phyloP scores from a whole-genome alignment of 2,888 invertebrate genomes.

The Aspidiotus destructor region DNA sequence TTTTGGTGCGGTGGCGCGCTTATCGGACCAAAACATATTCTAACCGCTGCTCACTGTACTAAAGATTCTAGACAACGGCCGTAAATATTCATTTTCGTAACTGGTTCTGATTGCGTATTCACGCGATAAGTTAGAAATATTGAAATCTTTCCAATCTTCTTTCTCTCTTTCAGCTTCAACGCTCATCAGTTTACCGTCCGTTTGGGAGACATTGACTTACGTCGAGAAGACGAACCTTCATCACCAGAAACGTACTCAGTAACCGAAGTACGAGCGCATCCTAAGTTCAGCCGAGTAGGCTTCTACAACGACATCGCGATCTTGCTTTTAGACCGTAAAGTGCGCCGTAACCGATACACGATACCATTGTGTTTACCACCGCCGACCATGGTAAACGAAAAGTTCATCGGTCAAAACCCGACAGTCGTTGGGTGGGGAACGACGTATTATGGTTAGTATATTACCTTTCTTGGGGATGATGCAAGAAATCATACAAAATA shows the following conservation, averaged over 20 bases:
- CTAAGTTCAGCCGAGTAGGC: constrained; percentile 77
- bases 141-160: background rate
- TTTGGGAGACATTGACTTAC: constrained; percentile 77
- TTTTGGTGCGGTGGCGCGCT: constrained; percentile 40
- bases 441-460: constrained; percentile 59
- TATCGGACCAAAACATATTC: constrained; percentile 38
- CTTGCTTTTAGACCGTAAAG: constrained; percentile 61
- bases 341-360: constrained; percentile 71
- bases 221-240: constrained; percentile 73
- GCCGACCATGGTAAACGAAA: constrained; percentile 45
- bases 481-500: too few species aligned
- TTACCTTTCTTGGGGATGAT: too few species aligned
- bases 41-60: constrained; percentile 46
- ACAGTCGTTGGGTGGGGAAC: constrained; percentile 92
- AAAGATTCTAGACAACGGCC: constrained; percentile 78
- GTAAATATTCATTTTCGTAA: constrained; percentile 48
- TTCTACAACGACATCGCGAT: constrained; percentile 90
- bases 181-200: constrained; percentile 81
- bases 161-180: constrained; percentile 56
- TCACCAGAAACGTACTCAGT: constrained; percentile 70
- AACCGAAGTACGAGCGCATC: constrained; percentile 68
- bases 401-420: constrained; percentile 63
- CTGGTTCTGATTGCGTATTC: background rate
- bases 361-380: constrained; percentile 77
- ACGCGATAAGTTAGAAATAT: background rate